A percentile compares a stretch with the other conserved stretches of the same genome.
These are phyloP conservation scores for Drosophila koepferae DNA, from an alignment of 2,888 invertebrate genomes.

Conservation along the genomic window DNA sequence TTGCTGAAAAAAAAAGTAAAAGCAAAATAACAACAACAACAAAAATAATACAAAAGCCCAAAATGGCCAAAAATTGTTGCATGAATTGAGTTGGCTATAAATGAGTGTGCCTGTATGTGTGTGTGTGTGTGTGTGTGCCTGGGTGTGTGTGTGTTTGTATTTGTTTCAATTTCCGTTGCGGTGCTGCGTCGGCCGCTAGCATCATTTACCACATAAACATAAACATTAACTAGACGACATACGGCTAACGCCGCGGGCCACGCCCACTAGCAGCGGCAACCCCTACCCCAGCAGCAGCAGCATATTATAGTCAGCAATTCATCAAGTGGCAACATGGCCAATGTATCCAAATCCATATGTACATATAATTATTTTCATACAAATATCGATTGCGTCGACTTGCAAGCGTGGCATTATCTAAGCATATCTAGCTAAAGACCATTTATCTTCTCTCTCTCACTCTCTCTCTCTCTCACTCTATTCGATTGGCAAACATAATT, in stretches of 20 bases:
- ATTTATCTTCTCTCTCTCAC: slow-evolving; percentile 15
- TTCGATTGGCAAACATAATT: slow-evolving; percentile 57
- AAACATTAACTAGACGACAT: slow-evolving; percentile 44
- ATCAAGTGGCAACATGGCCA: slow-evolving; percentile 50
- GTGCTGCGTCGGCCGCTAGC: slow-evolving; percentile 33
- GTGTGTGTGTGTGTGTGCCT: slow-evolving; percentile 7
- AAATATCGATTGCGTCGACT: slow-evolving; percentile 37
- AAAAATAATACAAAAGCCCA: background rate
- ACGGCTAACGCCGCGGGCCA: slow-evolving; percentile 14
- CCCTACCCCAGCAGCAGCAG: too few species aligned
- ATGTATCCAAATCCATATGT: slow-evolving; percentile 48
- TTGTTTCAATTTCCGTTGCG: slow-evolving; percentile 46
- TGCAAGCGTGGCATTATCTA: background rate
- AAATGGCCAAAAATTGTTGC: slow-evolving; percentile 37
- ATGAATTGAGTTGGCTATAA: slow-evolving; percentile 21
- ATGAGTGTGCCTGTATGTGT: slow-evolving; percentile 2
- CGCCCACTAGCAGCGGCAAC: background rate
- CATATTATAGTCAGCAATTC: slow-evolving; percentile 46
- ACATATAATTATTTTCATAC: slow-evolving; percentile 63
- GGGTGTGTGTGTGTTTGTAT: slow-evolving; percentile 16
- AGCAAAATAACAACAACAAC: too few species aligned
- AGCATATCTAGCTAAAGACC: slow-evolving; percentile 10
- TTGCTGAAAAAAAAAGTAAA: slow-evolving; percentile 54
- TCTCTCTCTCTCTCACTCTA: background rate
- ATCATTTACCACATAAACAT: slow-evolving; percentile 69